A percentile compares a stretch with the other conserved stretches of the same genome.
These are phyloP conservation scores for Malthinus seriepunctatus DNA, from an alignment of 2,888 invertebrate species.

Conservation along the genomic window DNA sequence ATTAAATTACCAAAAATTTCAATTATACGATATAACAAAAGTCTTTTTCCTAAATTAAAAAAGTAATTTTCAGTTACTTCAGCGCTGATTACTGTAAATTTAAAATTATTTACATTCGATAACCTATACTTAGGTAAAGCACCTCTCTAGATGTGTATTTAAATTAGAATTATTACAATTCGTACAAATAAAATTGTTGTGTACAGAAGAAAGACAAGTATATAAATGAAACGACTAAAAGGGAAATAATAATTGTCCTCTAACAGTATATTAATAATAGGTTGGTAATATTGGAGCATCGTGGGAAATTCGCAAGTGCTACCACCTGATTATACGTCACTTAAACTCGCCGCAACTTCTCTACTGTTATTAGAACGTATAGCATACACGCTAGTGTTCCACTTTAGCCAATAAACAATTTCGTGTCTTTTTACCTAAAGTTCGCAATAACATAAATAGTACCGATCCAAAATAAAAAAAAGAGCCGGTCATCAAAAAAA, in stretches of 20 bases:
- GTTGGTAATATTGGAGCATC: constrained; percentile 50
- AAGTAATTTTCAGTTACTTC: no score
- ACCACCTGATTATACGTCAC: constrained; percentile 56
- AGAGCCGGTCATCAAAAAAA: constrained; percentile 2
- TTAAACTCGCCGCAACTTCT: constrained; percentile 47
- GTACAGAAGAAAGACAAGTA: constrained; percentile 30
- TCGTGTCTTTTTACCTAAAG: not conserved
- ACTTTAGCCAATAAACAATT: constrained; percentile 1
- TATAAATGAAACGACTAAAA: constrained; percentile 40
- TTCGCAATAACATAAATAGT: constrained; percentile 1
- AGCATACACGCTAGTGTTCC: constrained; percentile 28
- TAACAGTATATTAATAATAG: constrained; percentile 55
- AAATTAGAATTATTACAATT: constrained; percentile 4
- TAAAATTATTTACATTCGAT: no score
- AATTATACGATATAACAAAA: no score
- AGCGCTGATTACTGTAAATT: no score
- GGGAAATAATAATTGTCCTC: constrained; percentile 51
- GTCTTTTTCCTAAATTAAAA: no score
- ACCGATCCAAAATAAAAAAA: constrained; percentile 2
- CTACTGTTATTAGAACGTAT: constrained; percentile 47
- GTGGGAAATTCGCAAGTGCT: constrained; percentile 55
- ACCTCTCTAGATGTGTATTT: not conserved
- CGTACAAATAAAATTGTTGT: constrained; percentile 31
- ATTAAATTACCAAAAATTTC: no score
- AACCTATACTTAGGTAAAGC: no score